These are phyloP conservation scores for Chelonus formosanus DNA, from an alignment of 2,888 invertebrate species.

Conservation along the genomic window DNA sequence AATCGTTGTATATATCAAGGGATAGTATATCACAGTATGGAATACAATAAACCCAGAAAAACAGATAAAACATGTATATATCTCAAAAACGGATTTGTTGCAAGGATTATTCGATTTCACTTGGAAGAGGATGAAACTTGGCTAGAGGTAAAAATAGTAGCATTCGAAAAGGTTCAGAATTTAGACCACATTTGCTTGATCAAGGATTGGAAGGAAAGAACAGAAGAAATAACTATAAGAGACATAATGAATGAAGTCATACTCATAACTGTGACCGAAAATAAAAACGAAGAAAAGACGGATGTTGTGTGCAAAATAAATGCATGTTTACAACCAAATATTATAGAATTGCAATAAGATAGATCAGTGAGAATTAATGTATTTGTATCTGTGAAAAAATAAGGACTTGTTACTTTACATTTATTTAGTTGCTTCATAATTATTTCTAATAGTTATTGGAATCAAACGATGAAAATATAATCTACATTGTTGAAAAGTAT, in stretches of 20 bases:
- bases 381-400: too few relatives aligned
- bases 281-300: not conserved
- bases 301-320: not conserved
- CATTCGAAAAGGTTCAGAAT: not conserved
- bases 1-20: constrained; percentile 3
- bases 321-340: constrained; percentile 2
- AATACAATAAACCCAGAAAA: not conserved
- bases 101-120: too few relatives aligned
- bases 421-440: too few relatives aligned
- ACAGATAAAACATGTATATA: not conserved
- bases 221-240: not conserved
- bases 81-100: not conserved
- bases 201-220: not conserved
- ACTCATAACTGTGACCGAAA: constrained; percentile 1
- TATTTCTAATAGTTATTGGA: too few relatives aligned
- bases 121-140: not conserved
- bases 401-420: too few relatives aligned
- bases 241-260: not conserved
- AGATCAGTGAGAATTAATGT: too few relatives aligned
- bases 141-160: not conserved
- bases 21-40: not conserved
- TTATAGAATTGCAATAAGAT: constrained; percentile 1
- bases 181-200: not conserved
- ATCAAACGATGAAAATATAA: too few relatives aligned
- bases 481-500: too few relatives aligned